A percentile compares a stretch with the other conserved stretches of the same genome.
phyloP scores from a whole-genome alignment of 2,888 invertebrate genomes.

The Ichneumoninae sp. region DNA sequence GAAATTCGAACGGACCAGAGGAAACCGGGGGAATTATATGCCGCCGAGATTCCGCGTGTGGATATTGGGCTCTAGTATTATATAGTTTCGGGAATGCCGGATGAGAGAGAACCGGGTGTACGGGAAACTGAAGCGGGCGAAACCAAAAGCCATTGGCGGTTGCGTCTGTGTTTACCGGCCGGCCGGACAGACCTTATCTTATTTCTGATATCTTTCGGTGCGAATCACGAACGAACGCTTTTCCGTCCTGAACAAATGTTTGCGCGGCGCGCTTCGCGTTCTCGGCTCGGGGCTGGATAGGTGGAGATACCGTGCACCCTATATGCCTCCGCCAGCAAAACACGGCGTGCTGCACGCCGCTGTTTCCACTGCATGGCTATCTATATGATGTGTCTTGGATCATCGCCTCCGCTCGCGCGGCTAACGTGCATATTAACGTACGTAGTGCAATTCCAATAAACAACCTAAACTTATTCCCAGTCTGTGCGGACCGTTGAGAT shows the following conservation, averaged over 20 bases:
- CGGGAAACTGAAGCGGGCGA: constrained; percentile 52
- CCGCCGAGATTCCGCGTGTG: constrained; percentile 43
- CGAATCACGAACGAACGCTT: constrained; percentile 51
- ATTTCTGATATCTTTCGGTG: constrained; percentile 77
- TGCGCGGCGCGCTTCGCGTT: constrained; percentile 74
- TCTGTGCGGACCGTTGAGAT: neutral
- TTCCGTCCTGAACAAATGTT: constrained; percentile 80
- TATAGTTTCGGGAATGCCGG: constrained; percentile 35
- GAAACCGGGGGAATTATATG: constrained; percentile 48
- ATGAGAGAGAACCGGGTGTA: constrained; percentile 32
- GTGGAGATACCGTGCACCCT: constrained; percentile 49
- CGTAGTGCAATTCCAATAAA: neutral
- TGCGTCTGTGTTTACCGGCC: constrained; percentile 31
- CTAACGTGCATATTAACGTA: neutral
- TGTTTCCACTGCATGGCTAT: constrained; percentile 18
- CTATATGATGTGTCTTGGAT: neutral
- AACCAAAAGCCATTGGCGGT: constrained; percentile 25
- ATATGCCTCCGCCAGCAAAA: constrained; percentile 11
- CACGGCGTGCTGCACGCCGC: constrained; percentile 8
- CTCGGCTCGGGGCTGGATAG: constrained; percentile 46
- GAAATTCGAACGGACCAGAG: constrained; percentile 73
- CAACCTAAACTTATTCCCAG: neutral
- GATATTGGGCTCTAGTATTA: constrained; percentile 44
- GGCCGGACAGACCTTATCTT: constrained; percentile 79
- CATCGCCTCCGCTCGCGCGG: constrained; percentile 3